Evolutionary conservation across 2,888 invertebrate species (phyloP), one percentile per base, ranked within the genome.

Genomic region (Linnaemya tessellans): DNA sequence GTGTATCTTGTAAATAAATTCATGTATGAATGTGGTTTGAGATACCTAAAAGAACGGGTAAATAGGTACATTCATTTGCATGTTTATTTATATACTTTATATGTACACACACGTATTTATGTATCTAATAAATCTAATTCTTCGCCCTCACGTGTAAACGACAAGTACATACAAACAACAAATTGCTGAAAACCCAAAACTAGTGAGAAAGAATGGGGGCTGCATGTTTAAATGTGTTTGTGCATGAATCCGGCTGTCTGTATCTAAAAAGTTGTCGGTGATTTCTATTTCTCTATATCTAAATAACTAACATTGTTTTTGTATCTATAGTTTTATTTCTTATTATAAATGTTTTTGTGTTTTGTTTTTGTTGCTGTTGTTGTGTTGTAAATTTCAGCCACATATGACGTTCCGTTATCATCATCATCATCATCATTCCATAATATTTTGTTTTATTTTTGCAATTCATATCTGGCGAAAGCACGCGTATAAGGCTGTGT

Each of bases 111-210:
- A n/a, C n/a, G n/a, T n/a, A n/a, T n/a, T 22, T 54, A n/a, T 62
- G 46, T 75, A 65, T 78, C 84, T 78, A 81, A 84, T 81, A 84
- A 74, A 81, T 81, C 78, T 79, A 84, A 81, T 81, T 81, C 74
- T 81, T 81, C 74, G 78, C 74, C 78, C 78, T 84, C 84, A 84
- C 81, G 81, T 84, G 78, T 81, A 80, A 49, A 51, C 43, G n/a
- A 54, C 38, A 67, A 25, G 51, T 20, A 58, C n/a, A 82, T 20
- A 58, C n/a, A 82, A 77, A 65, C 46, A 82, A 38, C 15, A 46
- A 81, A 74, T 73, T 38, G 43, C 46, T 54, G 56, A 38, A 35
- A 65, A 56, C 18, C 3, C 62, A 15, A 60, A 10, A 70, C 46
- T 18, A 70, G 56, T 71, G 75, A 49, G 58, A 75, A 77, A 38